Conservation (phyloP, 2,797 vertebrate genomes). For the Podargus strigoides region DNA sequence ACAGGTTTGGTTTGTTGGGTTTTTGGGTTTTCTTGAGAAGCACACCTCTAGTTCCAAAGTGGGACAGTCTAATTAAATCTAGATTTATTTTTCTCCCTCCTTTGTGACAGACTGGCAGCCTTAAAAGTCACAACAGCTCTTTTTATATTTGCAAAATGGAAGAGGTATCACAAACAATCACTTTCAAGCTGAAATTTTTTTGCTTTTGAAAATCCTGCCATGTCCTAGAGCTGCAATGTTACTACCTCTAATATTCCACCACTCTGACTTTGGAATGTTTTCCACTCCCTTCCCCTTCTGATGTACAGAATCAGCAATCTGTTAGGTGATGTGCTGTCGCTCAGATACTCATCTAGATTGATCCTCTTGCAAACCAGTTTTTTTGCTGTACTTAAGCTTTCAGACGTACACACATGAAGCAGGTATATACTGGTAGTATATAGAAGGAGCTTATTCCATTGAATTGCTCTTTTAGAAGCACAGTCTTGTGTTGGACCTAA, state of each 20-base stretch:
- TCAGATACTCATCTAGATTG: background rate
- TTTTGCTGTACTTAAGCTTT: background rate
- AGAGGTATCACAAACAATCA: background rate
- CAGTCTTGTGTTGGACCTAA: background rate
- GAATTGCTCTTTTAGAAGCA: background rate
- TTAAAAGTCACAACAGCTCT: background rate
- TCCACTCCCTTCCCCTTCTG: background rate
- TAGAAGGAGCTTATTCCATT: background rate
- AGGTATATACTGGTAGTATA: background rate
- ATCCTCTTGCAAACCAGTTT: background rate
- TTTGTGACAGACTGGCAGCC: background rate
- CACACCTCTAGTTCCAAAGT: background rate
- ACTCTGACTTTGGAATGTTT: background rate
- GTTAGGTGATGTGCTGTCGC: background rate
- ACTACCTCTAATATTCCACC: background rate
- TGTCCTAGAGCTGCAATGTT: background rate
- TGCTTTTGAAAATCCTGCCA: background rate
- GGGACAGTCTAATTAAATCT: background rate
- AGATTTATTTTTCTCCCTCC: background rate
- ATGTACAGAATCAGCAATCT: background rate
- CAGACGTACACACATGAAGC: background rate
- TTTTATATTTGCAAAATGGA: background rate
- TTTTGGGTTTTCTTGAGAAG: background rate
- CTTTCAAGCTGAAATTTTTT: background rate
- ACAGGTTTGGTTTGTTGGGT: rapidly evolving